Evolutionary conservation across 1,140 invertebrate species (phyloP), one percentile per base, ranked within the genome.

Genomic region (Dinothrombium tinctorium): DNA sequence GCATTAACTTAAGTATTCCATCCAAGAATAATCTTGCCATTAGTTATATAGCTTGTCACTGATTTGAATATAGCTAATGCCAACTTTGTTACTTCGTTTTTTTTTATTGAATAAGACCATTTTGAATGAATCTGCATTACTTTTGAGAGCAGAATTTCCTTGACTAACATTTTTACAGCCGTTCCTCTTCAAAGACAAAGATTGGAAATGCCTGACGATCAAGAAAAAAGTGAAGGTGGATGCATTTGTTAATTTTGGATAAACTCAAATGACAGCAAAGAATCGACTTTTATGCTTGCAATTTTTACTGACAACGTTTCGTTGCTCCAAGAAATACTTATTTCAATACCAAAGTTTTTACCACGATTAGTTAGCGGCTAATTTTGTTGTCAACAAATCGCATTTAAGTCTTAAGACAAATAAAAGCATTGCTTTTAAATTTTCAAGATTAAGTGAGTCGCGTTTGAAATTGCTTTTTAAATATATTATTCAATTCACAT

Each of bases 161-260:
- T 28, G n/a, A 28, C n/a, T 28, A 17, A 23, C 21, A 7, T 42
- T 32, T 40, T n/a, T 26, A 21, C 39, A 45, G 43, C 33, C 4
- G 42, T 45, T 35, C 43, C 43, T 19, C 21, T 45, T 17, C 41
- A 33, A 41, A 37, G 35, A 11, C n/a, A n/a, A n/a, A n/a, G n/a
- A n/a, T 43, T 45, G 43, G 43, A 45, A 43, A 29, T 28, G 26
- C 26, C 26, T 7, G n/a, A 28, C 7, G 26, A 28, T 8, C 7
- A n/a, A 8, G n/a, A 15, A 28, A 25, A 14, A 12, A 33, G 42
- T 12, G 43, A 45, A n/a, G 21, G 21, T 14, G 33, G 43, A 3
- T 45, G 43, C 29, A 33, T 42, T 25, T 45, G 43, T 23, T 45
- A 41, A 45, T 14, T 12, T 11, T 7, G n/a, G 4, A 17, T 22